Base-by-base conservation (phyloP, 2,888 invertebrate species). In the Adelphocoris suturalis region DNA sequence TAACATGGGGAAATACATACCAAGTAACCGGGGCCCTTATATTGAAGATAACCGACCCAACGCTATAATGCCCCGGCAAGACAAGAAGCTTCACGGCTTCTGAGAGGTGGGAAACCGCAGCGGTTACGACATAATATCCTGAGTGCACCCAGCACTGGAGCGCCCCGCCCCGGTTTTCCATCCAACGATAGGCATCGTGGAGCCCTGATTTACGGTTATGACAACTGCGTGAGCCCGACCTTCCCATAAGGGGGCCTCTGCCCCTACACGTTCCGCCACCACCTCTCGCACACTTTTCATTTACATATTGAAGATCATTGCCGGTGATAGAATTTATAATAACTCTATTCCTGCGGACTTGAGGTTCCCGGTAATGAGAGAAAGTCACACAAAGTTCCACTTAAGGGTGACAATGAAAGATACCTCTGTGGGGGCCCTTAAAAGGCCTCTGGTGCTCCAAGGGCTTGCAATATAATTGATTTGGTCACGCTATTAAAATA, bases 291-390 rank as follows among this genome's bases (percentile, higher is more conserved):
- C 84, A 84, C 89, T 89, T 84, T 89, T 89, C 89, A 89, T 89
- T 89, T 89, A 89, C 89, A 89, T 89, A 89, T 82, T 89, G 89
- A 89, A 89, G 89, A 89, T 89, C 84, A 89, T 75, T 37, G 37
- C 48, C 84, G 89, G 84, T 75, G 89, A 89, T 89, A 89, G 89
- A 89, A 89, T 89, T 89, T 89, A 89, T 89, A 89, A 89, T 89
- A 89, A 89, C 89, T 89, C 52, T 84, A 89, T 89, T 84, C 84
- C 89, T 78, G 52, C 14, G 23, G 55, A 37, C 52, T 57, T 52
- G 28, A 46, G 46, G 37, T 16, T 46, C 75, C 52, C 55, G 52
- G 88, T 88, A 88, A 88, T 88, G 88, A 88, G 88, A 23, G 55
- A n/a, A 88, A 88, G 88, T 88, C 88, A 88, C 88, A 88, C 88